Base-by-base conservation (phyloP, 53 echinoderm and acorn worm genomes). In the Echinometra lucunter region DNA sequence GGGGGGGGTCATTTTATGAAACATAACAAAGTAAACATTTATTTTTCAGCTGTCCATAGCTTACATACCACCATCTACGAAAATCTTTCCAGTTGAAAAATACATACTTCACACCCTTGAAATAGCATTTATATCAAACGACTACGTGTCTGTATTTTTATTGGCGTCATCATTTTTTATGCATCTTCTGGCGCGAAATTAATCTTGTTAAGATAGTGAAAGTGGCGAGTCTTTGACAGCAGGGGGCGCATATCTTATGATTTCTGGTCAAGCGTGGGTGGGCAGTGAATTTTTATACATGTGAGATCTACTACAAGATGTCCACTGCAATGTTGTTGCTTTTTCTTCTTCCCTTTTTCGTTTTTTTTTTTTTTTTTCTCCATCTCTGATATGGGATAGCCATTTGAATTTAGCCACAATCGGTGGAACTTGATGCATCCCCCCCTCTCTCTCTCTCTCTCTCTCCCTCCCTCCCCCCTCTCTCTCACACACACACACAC, bases 171-270 rank as follows among this genome's bases (percentile, higher is more conserved):
- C 78, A 78, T 78, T 42, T 78, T n/a, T 40, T 78, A 5, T 78
- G 42, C 35, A 7, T 40, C 21, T 78, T 40, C 4, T 78, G 78
- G 38, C 38, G 78, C 78, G 78, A 78, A 78, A 40, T 38, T 38
- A 40, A 78, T 78, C 78, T 78, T 35, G 78, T 42, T 78, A 78
- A 40, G 21, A 38, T 40, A 78, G 78, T 78, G 78, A 78, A 78
- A 78, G 78, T 40, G 42, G 19, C 21, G 38, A 18, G 6, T 5
- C 21, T 18, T 4, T 21, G 38, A 78, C 78, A 78, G 78, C 78
- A 78, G 78, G 78, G 19, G 78, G 78, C 35, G 42, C 42, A 75
- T 75, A 75, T 75, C 69, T 69, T 69, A 78, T 21, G 78, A 78
- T 42, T 8, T 21, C 78, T 78, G 78, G 21, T 40, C 78, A 78